Evolutionary conservation across 2,113 vertebrate species (phyloP), one percentile per base, ranked within the genome.

Genomic region (Seriola aureovittata): DNA sequence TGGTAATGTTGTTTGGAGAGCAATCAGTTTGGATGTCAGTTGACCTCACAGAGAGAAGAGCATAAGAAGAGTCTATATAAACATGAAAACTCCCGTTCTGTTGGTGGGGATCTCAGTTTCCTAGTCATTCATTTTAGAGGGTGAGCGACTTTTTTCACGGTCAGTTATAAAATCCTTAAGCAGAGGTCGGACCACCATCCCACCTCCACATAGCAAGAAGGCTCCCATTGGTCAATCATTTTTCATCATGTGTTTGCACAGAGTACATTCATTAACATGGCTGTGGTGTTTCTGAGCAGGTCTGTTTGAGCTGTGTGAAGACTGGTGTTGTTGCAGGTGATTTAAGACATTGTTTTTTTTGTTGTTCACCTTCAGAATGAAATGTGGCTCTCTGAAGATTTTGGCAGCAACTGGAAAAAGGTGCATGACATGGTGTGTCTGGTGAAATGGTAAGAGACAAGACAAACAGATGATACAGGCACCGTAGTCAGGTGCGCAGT

Each of bases 301-400:
- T 62, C 42, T 4, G 34, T 52, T 16, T 46, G 3, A 62, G 29
- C 48, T 9, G 0, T 59, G 60, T 70, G 74, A 69, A 64, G 19
- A 52, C 8, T 23, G 6, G 38, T 52, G 11, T 58, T 5, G 36
- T 68, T 76, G 9, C 19, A 7, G 4, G 54, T 76, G 58, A 11
- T 75, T 70, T 34, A 71, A 70, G 36, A 57, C 8, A 21, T 3
- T 23, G 64, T 0, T n/a, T 19, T 29, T 29, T 2, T 29, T 29
- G 29, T 29, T 64, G 72, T 66, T 16, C 60, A 1, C 52, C 93
- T 92, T 87, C 94, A 99, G 97, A 95, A 96, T 62, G 95, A 96
- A 55, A 95, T 99, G 71, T 99, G 97, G 97, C 75, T 98, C 82
- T 97, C 97, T 73, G 94, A 93, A 87, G 94, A 97, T 90, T 97